Conservation (phyloP, 1,140 invertebrate genomes). For the Euborellia annulipes region DNA sequence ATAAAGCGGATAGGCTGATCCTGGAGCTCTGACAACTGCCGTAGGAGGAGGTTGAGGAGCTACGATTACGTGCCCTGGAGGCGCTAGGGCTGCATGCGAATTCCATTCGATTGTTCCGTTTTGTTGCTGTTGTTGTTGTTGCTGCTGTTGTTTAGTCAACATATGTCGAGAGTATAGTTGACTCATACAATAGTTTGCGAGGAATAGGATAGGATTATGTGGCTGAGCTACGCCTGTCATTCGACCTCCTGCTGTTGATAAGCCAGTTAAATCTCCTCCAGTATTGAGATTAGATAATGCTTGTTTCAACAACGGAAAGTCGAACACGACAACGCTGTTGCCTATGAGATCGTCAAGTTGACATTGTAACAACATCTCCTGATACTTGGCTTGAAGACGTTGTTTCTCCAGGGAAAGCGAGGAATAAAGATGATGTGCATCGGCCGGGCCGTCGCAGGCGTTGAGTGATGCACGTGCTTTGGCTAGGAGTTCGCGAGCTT, state of each 20-base stretch:
- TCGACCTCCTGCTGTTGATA: slow-evolving; percentile 5
- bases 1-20: slow-evolving; percentile 42
- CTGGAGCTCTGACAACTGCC: slow-evolving; percentile 13
- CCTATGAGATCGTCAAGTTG: slow-evolving; percentile 52
- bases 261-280: slow-evolving; percentile 28
- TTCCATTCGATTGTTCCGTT: slow-evolving; percentile 39
- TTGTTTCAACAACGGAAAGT: slow-evolving; percentile 45
- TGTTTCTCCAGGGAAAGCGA: slow-evolving; percentile 42
- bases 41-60: slow-evolving; percentile 28
- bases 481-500: slow-evolving; percentile 41
- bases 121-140: slow-evolving; percentile 23
- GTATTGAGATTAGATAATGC: slow-evolving; percentile 41
- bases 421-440: slow-evolving; percentile 37
- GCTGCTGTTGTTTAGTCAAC: slow-evolving; percentile 35
- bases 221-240: background rate
- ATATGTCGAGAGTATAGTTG: slow-evolving; percentile 52
- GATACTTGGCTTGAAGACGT: slow-evolving; percentile 44
- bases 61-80: slow-evolving; percentile 20
- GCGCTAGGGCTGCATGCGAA: slow-evolving; percentile 25
- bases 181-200: slow-evolving; percentile 56
- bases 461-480: slow-evolving; percentile 40
- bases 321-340: slow-evolving; percentile 43
- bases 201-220: slow-evolving; percentile 44
- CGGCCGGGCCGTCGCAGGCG: slow-evolving; percentile 35
- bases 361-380: slow-evolving; percentile 53